Evolutionary conservation across 2,797 vertebrate species (phyloP).

Genomic region (Acanthopagrus latus): DNA sequence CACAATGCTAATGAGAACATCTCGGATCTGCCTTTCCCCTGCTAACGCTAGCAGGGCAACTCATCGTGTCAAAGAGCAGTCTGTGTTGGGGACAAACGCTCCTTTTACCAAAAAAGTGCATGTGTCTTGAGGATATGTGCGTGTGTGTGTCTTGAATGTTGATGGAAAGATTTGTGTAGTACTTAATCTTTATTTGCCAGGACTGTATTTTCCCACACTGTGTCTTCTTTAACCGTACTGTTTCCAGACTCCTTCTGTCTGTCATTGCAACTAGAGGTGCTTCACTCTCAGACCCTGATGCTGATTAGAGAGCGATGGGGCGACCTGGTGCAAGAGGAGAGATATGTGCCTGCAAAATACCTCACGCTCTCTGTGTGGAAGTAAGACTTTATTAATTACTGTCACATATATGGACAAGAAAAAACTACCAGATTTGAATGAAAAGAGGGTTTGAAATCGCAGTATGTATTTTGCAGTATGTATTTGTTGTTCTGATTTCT

Average conservation of each 20-base stretch:
- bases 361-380: slow-evolving; percentile 98
- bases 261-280: slow-evolving; percentile 97
- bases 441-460: not conserved
- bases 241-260: slow-evolving; percentile 96
- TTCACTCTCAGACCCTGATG: slow-evolving; percentile 98
- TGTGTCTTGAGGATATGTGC: slow-evolving; percentile 48
- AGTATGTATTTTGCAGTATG: not conserved
- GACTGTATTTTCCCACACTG: slow-evolving; percentile 40
- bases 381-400: slow-evolving; percentile 83
- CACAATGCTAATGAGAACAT: slow-evolving; percentile 79
- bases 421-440: not conserved
- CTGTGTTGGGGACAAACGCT: slow-evolving; percentile 76
- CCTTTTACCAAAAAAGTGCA: slow-evolving; percentile 69
- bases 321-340: slow-evolving; percentile 97
- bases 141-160: slow-evolving; percentile 64
- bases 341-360: slow-evolving; percentile 95
- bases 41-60: slow-evolving; percentile 45
- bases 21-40: slow-evolving; percentile 58
- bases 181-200: slow-evolving; percentile 48
- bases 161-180: slow-evolving; percentile 54
- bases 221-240: slow-evolving; percentile 85
- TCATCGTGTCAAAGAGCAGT: slow-evolving; percentile 75
- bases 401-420: not conserved
- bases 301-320: slow-evolving; percentile 98
- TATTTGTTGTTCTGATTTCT: not conserved